Conservation (phyloP, 2,797 vertebrate species). For the Acridotheres tristis region DNA sequence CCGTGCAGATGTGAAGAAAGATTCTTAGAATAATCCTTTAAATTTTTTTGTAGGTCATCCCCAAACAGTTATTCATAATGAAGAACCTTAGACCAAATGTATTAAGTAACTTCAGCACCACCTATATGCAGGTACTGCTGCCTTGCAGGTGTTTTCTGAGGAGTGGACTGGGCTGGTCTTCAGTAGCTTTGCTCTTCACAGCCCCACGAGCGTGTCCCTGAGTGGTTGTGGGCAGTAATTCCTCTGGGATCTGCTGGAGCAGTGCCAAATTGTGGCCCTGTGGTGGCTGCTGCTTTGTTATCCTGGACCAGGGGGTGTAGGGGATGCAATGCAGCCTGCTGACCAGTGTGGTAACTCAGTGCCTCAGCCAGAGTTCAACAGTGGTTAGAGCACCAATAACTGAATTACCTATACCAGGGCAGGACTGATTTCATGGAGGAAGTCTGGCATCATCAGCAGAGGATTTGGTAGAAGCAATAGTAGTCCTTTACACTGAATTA, state of each 20-base stretch:
- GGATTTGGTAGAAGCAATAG: neutral
- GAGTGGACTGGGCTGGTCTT: neutral
- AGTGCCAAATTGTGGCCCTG: rapidly evolving
- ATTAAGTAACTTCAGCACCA: neutral
- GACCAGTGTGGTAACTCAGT: neutral
- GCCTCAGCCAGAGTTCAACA: neutral
- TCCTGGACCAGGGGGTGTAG: neutral
- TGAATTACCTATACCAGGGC: neutral
- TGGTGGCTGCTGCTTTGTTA: rapidly evolving
- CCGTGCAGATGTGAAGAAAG: neutral
- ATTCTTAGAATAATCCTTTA: neutral
- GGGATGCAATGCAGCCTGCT: neutral
- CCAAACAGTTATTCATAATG: neutral
- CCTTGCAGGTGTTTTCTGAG: neutral
- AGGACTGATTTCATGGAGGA: neutral
- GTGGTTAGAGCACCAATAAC: rapidly evolving
- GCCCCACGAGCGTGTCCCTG: neutral
- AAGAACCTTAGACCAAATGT: neutral
- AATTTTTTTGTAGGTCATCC: neutral
- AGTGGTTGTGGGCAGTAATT: neutral
- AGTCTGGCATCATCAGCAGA: neutral
- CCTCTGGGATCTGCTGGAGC: rapidly evolving
- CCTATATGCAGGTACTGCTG: neutral
- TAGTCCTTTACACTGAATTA: neutral
- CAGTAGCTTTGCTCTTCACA: rapidly evolving